Evolutionary conservation across 2,888 invertebrate genomes (phyloP), one percentile per base, ranked within the genome.

Genomic region (Drosophila meridionalis): DNA sequence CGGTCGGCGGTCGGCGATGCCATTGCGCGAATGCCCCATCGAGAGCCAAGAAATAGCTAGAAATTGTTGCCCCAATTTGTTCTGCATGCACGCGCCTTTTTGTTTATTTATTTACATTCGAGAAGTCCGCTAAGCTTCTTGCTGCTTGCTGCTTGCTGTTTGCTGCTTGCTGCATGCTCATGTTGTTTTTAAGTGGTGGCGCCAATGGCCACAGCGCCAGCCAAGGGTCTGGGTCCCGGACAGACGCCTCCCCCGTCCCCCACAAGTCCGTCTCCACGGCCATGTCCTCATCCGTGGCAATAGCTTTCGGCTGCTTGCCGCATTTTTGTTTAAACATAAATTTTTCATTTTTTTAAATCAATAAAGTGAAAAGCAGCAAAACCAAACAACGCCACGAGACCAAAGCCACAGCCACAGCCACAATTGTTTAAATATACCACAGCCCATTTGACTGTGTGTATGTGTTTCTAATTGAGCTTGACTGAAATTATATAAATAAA

Each of bases 151-250:
- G 47, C 63, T 70, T 73, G 79, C 83, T 74, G n/a, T n/a, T 75
- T 69, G 82, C 83, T 76, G 71, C 72, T 74, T 64, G 81, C 61
- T 59, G 47, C 63, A 70, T 73, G 79, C 83, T 74, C 80, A 73
- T 90, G 87, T 90, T 87, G 90, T 59, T 90, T 88, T 90, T 90
- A 87, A 87, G 87, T 90, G 87, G 87, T 87, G 87, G 87, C 87
- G 87, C 87, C 87, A 90, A 78, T 79, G 73, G 82, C 80, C 79
- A 75, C 78, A 78, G 78, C 78, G 81, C 78, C 78, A 78, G 78
- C 68, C 65, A 80, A 78, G 72, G 77, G 81, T 60, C 77, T 63
- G 43, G 20, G n/a, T 26, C 20, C 12, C 43, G 30, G 47, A 50
- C 57, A 42, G 53, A 9, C 32, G 30, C 20, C 32, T 7, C 40